Conservation (phyloP, 2,888 invertebrate species). For the Ethmia dodecea region DNA sequence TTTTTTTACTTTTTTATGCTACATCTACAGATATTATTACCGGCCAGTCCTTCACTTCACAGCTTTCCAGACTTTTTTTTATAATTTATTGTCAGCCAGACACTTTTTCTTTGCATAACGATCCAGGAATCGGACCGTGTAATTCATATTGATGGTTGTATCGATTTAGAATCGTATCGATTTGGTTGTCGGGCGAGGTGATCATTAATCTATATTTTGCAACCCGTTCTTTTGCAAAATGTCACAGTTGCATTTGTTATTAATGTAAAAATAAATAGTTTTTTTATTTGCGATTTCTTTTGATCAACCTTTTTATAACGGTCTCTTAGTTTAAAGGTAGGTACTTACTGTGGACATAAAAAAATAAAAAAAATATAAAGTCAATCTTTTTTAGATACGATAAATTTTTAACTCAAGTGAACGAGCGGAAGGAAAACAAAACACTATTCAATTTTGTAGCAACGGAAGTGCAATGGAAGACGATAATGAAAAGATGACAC, state of each 20-base stretch:
- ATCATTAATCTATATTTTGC: slow-evolving; percentile 41
- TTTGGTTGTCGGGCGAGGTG: slow-evolving; percentile 24
- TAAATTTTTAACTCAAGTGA: neutral
- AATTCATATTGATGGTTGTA: slow-evolving; percentile 65
- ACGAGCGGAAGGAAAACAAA: slow-evolving; percentile 4
- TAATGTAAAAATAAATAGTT: slow-evolving; percentile 28
- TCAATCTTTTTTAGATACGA: neutral
- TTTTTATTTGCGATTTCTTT: neutral
- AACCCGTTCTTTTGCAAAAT: slow-evolving; percentile 27
- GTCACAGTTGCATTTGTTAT: slow-evolving; percentile 23
- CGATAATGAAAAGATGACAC: slow-evolving; percentile 18
- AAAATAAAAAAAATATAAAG: neutral
- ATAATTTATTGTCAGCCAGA: too few relatives aligned
- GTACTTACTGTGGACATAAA: too few relatives aligned
- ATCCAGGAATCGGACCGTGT: slow-evolving; percentile 47
- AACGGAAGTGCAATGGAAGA: slow-evolving; percentile 17
- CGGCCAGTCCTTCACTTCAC: too few relatives aligned
- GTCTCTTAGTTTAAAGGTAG: neutral
- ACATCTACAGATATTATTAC: too few relatives aligned
- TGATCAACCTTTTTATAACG: neutral
- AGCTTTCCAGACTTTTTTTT: too few relatives aligned
- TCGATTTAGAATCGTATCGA: slow-evolving; percentile 34
- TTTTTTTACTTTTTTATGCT: too few relatives aligned
- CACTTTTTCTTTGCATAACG: slow-evolving; percentile 6
- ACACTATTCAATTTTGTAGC: neutral